Evolutionary conservation across 1,140 invertebrate species (phyloP), one percentile per base, ranked within the genome.

Genomic region (Atta texana): DNA sequence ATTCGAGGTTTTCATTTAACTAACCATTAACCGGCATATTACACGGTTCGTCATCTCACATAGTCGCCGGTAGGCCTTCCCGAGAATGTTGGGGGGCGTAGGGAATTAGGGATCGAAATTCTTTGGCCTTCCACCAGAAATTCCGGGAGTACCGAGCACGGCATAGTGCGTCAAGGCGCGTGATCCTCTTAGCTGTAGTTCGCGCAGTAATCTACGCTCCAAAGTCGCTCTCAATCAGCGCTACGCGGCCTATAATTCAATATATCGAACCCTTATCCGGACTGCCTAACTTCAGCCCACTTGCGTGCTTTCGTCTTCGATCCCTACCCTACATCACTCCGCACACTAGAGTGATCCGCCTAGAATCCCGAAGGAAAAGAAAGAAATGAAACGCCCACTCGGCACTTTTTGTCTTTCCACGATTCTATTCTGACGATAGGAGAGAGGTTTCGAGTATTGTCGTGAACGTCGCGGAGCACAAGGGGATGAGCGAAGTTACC

Each of bases 211-310:
- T 94, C 87, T 86, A 80, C 90, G 91, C 75, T 81, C 89, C 59
- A 75, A 89, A 93, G 90, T 92, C 91, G 87, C 88, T 89, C 87
- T 89, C 89, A 93, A 93, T 93, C 92, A 92, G 89, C 91, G 85
- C 77, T 82, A 87, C 87, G 89, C 80, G 85, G 90, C 89, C 90
- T 90, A 93, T 94, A 93, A 94, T 93, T 93, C 91, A 91, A 94
- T 94, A 92, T 92, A 93, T 91, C 90, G 91, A 92, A 93, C 92
- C 91, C 88, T 92, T 88, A 89, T 89, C 85, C 87, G 59, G 72
- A 61, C 64, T 44, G 59, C 74, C 57, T 86, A 86, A 87, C 74
- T 59, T 68, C 66, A 34, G 80, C 74, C 86, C 61, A 85, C 86
- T 74, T 85, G 88, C 61, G 59, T 57, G 72, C 51, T 80, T 75